Evolutionary conservation across 1,140 invertebrate species (phyloP), one percentile per base, ranked within the genome.

Genomic region (Idris sp.): DNA sequence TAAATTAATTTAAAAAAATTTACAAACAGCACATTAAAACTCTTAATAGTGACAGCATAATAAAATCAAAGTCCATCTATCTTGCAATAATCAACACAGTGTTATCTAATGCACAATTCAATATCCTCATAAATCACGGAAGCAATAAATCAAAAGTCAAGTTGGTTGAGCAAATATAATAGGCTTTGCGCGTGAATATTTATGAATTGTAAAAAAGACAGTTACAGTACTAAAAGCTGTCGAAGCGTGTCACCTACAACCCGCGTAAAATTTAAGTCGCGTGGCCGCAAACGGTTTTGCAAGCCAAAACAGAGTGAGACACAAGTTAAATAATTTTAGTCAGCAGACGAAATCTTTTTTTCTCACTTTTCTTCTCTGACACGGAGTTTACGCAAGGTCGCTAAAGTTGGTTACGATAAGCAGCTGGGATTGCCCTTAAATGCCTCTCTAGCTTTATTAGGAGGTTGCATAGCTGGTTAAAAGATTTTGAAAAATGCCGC

Each of bases 261-360:
- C 65, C 71, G 61, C 71, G 48, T 69, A 48, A 76, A 72, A 64
- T 58, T 71, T 65, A 33, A 43, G 76, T 76, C 72, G 62, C 78
- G 78, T 74, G 69, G 68, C 76, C 56, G 58, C 40, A 56, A 56
- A 72, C 61, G 44, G 61, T 73, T 74, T 73, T 33, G 59, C 59
- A 75, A 65, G 59, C 48, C 69, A 53, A 58, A 41, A 7, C 16
- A 61, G 59, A 74, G 78, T 74, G 44, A 75, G 73, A 77, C 65
- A 61, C 40, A 67, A 56, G 53, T 64, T 59, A 73, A 67, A 77
- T 81, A 77, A 79, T 79, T 81, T 76, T 72, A 69, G 74, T 81
- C 79, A 67, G 53, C 51, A 46, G 51, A 76, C 48, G 64, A 36
- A 43, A 15, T 15, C 16, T 59, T 40, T 41, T 40, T 40, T 22